phyloP scores from a whole-genome alignment of 2,797 vertebrate genomes.

The Xerus rutilus region DNA sequence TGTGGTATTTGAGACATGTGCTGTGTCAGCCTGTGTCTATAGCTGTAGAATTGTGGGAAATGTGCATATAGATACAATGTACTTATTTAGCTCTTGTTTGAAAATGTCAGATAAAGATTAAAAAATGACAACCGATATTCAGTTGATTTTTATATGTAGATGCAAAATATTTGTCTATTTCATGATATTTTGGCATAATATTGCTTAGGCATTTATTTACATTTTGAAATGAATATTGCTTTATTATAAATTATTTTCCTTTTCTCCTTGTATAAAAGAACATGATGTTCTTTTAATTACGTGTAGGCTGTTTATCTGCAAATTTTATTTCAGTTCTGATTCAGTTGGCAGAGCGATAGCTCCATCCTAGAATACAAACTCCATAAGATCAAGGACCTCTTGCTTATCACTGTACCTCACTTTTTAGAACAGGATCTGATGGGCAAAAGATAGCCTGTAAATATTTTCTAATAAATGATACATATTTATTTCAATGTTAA shows the following conservation, averaged over 20 bases:
- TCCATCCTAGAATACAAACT: neutral
- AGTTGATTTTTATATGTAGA: neutral
- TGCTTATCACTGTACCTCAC: neutral
- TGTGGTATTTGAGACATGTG: neutral
- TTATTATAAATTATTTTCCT: slow-evolving; percentile 10
- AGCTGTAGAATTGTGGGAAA: neutral
- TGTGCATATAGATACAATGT: neutral
- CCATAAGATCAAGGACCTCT: neutral
- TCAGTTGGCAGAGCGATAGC: neutral
- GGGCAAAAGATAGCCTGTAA: neutral
- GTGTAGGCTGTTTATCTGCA: neutral
- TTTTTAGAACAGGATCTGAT: neutral
- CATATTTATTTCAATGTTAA: neutral
- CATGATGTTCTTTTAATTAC: neutral
- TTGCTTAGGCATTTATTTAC: neutral
- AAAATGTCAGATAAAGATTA: neutral
- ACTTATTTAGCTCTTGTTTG: neutral
- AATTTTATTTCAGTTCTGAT: neutral
- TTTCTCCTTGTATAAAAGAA: neutral
- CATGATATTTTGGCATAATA: neutral
- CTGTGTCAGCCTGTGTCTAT: neutral
- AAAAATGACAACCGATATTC: neutral
- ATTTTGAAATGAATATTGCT: slow-evolving; percentile 6
- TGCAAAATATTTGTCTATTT: neutral
- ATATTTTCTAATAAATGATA: neutral